Evolutionary conservation across 2,797 vertebrate species (phyloP).

Genomic region (Poecilia gillii): DNA sequence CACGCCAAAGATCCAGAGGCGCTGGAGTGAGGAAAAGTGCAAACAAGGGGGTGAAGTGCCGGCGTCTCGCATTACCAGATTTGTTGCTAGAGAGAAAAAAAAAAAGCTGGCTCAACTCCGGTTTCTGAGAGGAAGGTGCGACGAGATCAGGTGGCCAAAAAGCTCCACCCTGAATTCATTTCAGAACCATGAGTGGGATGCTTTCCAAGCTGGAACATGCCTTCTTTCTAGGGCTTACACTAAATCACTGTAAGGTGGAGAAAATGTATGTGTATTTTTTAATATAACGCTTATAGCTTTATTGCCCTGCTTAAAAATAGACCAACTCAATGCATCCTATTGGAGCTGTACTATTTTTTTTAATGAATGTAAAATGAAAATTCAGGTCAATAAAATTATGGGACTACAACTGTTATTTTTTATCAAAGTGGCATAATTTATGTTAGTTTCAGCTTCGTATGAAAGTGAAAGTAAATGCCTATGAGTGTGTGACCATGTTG

Average conservation of each 20-base stretch:
- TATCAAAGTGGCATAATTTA: neutral
- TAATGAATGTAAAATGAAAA: neutral
- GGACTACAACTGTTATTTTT: no score
- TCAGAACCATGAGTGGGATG: conserved; percentile 10
- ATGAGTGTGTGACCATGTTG: neutral
- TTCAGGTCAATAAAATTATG: neutral
- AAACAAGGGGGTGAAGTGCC: conserved; percentile 36
- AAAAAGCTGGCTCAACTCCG: neutral
- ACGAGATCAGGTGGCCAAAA: conserved; percentile 17
- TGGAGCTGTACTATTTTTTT: neutral
- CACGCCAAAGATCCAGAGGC: neutral
- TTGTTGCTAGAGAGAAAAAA: conserved; percentile 1
- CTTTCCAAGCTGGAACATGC: conserved; percentile 43
- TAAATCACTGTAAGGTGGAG: neutral
- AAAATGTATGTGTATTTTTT: neutral
- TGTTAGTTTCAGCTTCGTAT: neutral
- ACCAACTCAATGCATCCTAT: neutral
- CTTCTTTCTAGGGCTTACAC: conserved; percentile 3
- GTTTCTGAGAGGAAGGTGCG: conserved; percentile 38
- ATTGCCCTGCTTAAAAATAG: neutral
- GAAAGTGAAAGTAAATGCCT: conserved; percentile 50
- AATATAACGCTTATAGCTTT: no score
- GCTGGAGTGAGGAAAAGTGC: conserved; percentile 10
- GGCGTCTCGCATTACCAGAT: conserved; percentile 37
- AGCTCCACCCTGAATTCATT: conserved; percentile 44